phyloP scores from a whole-genome alignment of 2,888 invertebrate species.

The Metacarcinus magister region DNA sequence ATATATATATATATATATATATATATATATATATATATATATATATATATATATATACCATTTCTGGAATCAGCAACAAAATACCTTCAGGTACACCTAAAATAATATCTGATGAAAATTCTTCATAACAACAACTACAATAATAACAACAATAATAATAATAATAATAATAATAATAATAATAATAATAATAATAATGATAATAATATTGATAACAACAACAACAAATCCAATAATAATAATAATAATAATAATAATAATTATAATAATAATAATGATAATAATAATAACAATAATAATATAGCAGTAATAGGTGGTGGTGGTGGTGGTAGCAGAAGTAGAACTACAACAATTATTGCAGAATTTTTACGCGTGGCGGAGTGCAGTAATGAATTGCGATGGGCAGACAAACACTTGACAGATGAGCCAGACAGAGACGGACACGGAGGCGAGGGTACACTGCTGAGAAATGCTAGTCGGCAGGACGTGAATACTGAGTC shows the following conservation, averaged over 20 bases:
- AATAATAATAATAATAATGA: neutral
- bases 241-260: conserved; percentile 13
- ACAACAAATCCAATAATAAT: no score
- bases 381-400: conserved; percentile 33
- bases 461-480: conserved; percentile 20
- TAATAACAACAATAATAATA: no score
- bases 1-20: no score
- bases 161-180: no score
- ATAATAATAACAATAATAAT: neutral
- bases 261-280: neutral
- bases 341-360: neutral
- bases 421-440: conserved; percentile 34
- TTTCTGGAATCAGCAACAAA: no score
- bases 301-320: no score
- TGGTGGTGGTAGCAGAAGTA: neutral
- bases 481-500: conserved; percentile 36
- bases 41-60: no score
- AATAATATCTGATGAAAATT: no score
- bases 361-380: neutral
- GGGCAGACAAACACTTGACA: conserved; percentile 28
- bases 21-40: no score
- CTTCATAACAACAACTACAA: no score
- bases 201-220: no score
- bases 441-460: conserved; percentile 36
- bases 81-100: no score